Evolutionary conservation across 1,140 invertebrate genomes (phyloP).

Genomic region (Charaxes varanes): DNA sequence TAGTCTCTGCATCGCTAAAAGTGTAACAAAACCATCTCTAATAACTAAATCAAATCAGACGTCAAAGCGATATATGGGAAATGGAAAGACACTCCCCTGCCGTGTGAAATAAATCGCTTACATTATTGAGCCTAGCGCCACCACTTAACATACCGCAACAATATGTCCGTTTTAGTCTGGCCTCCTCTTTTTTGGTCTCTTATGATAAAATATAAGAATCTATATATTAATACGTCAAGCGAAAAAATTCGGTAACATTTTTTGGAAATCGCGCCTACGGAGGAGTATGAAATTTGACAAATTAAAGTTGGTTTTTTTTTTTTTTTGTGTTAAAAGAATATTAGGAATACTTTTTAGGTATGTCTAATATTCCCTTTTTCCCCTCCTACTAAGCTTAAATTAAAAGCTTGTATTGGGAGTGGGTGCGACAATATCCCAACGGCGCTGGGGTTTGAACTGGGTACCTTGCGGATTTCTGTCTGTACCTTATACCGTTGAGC

Average conservation of each 20-base stretch:
- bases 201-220: neutral
- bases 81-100: constrained; percentile 17
- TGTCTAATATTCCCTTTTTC: too few species aligned
- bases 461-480: too few species aligned
- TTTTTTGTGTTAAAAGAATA: too few species aligned
- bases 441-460: too few species aligned
- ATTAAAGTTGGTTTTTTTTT: too few species aligned
- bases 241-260: neutral
- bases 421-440: too few species aligned
- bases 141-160: constrained; percentile 39
- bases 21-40: too few species aligned
- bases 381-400: too few species aligned
- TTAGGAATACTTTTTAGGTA: too few species aligned
- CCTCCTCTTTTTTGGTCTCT: constrained; percentile 15
- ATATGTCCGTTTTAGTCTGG: constrained; percentile 25
- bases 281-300: neutral
- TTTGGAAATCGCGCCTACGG: neutral
- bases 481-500: too few species aligned
- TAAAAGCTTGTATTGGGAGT: too few species aligned
- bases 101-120: constrained; percentile 39
- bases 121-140: constrained; percentile 42
- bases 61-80: constrained; percentile 13
- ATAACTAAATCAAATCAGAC: constrained; percentile 18
- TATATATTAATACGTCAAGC: neutral
- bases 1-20: too few species aligned